Evolutionary conservation across 1,140 invertebrate genomes (phyloP).

Genomic region (Periplaneta americana): DNA sequence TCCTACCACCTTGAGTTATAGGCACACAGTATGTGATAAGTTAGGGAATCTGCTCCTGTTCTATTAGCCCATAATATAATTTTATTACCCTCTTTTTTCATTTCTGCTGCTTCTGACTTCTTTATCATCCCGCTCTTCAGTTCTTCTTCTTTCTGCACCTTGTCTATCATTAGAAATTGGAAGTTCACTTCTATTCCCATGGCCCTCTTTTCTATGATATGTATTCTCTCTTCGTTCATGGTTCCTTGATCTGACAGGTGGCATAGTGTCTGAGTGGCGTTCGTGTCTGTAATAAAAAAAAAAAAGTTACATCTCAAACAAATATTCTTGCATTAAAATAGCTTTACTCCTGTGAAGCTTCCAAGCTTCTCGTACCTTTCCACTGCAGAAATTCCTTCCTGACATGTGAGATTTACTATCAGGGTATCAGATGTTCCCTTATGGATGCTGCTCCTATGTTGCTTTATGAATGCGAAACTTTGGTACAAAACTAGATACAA

Average conservation of each 20-base stretch:
- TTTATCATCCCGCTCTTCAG: not conserved
- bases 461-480: too few relatives aligned
- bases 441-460: too few relatives aligned
- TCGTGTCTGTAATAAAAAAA: not conserved
- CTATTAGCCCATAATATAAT: not conserved
- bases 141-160: not conserved
- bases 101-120: not conserved
- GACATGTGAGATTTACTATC: too few relatives aligned
- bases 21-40: not conserved
- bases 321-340: too few relatives aligned
- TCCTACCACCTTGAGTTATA: not conserved
- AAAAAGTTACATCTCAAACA: too few relatives aligned
- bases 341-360: too few relatives aligned
- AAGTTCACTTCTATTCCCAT: not conserved
- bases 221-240: not conserved
- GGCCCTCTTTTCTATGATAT: not conserved
- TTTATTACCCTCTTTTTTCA: not conserved
- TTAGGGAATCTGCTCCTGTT: accelerated
- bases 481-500: too few relatives aligned
- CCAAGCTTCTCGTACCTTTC: too few relatives aligned
- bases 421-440: too few relatives aligned
- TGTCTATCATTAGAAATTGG: not conserved
- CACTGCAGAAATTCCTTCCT: too few relatives aligned
- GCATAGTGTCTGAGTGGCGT: not conserved
- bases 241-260: not conserved